Percentiles rank a stretch among this genome's conserved stretches.
Conservation (phyloP, 1,140 invertebrate species). For the Hylaeus anthracinus region DNA sequence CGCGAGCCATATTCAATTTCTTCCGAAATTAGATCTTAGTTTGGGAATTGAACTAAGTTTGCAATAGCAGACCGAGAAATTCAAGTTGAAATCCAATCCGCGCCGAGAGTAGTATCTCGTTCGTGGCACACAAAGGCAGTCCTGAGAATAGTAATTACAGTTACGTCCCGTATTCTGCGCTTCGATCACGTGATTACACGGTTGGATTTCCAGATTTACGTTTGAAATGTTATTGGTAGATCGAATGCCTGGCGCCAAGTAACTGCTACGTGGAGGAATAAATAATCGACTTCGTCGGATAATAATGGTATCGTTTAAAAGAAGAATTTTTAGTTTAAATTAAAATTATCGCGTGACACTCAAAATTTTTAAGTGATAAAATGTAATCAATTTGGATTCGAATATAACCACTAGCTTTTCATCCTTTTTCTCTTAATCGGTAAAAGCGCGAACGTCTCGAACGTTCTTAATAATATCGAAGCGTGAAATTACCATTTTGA, state of each 20-base stretch:
- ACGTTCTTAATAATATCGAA: neutral
- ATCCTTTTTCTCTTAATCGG: neutral
- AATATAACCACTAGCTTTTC: neutral
- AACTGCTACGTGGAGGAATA: too few relatives aligned
- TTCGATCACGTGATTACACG: too few relatives aligned
- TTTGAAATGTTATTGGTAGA: too few relatives aligned
- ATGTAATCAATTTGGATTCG: too few relatives aligned
- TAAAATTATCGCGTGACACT: too few relatives aligned
- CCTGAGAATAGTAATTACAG: neutral
- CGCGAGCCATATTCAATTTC: neutral
- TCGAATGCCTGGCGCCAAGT: too few relatives aligned
- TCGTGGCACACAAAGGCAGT: neutral
- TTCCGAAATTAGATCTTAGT: conserved; percentile 4
- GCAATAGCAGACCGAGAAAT: neutral
- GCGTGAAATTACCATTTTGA: neutral
- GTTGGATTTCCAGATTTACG: too few relatives aligned
- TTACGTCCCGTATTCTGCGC: neutral
- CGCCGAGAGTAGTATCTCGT: neutral
- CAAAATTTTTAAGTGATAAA: too few relatives aligned
- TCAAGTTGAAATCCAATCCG: neutral
- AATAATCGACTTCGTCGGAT: too few relatives aligned
- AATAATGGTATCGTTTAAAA: too few relatives aligned
- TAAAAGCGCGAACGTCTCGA: neutral
- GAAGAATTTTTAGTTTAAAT: too few relatives aligned
- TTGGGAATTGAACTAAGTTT: neutral